Evolutionary conservation across 2,888 invertebrate genomes (phyloP).

Genomic region (Teinopalpus imperialis): DNA sequence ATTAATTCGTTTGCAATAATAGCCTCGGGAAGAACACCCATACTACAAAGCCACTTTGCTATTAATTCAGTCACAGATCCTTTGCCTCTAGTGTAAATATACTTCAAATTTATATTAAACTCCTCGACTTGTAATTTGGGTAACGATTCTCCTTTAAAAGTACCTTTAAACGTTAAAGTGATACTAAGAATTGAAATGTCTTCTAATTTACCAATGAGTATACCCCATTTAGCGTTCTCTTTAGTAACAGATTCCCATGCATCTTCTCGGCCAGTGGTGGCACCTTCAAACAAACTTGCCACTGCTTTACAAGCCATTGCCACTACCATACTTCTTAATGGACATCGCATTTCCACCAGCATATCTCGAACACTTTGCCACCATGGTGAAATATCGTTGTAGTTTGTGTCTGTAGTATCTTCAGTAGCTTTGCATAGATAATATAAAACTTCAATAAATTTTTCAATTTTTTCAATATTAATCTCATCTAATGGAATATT

Average conservation of each 20-base stretch:
- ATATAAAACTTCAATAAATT: slow-evolving; percentile 84
- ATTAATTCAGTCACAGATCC: slow-evolving; percentile 95
- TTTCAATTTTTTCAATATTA: slow-evolving; percentile 83
- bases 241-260: slow-evolving; percentile 92
- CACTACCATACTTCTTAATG: slow-evolving; percentile 89
- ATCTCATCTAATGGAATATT: slow-evolving; percentile 81
- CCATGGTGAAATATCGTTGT: slow-evolving; percentile 89
- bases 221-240: slow-evolving; percentile 93
- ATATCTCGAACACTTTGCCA: slow-evolving; percentile 90
- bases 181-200: slow-evolving; percentile 91
- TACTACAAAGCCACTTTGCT: slow-evolving; percentile 91
- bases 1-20: slow-evolving; percentile 79
- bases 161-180: slow-evolving; percentile 81
- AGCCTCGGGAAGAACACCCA: slow-evolving; percentile 86
- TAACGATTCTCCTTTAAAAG: slow-evolving; percentile 58
- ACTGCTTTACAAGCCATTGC: slow-evolving; percentile 92
- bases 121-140: slow-evolving; percentile 80
- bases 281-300: slow-evolving; percentile 73
- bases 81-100: slow-evolving; percentile 84
- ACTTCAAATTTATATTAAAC: slow-evolving; percentile 84
- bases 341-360: slow-evolving; percentile 87
- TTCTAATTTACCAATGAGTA: slow-evolving; percentile 93
- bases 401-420: slow-evolving; percentile 83
- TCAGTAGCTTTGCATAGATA: slow-evolving; percentile 84
- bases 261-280: slow-evolving; percentile 73